Conservation (phyloP, 2,113 vertebrate species). For the Gymnocephalus cernua region DNA sequence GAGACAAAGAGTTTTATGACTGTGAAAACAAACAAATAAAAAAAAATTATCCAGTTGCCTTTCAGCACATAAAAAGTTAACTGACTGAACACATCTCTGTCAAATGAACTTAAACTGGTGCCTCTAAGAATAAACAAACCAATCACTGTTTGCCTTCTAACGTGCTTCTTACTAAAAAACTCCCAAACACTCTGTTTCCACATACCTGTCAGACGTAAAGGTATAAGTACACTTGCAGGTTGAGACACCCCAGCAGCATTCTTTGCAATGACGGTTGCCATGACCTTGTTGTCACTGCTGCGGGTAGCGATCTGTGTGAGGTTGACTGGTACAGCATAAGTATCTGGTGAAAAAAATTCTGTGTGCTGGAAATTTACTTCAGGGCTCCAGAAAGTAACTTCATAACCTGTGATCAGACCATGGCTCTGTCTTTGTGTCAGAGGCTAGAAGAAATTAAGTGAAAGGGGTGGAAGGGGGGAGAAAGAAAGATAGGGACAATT, state of each 20-base stretch:
- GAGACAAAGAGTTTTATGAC: not conserved
- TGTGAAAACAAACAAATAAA: not conserved
- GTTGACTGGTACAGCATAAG: constrained; percentile 52
- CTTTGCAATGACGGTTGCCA: constrained; percentile 66
- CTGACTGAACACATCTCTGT: not conserved
- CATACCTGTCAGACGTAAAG: constrained; percentile 69
- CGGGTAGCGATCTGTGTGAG: constrained; percentile 55
- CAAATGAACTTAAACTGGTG: not conserved
- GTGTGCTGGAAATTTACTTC: constrained; percentile 45
- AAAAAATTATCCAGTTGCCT: not conserved
- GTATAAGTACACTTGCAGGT: constrained; percentile 61
- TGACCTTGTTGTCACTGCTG: constrained; percentile 40
- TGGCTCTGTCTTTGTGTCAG: constrained; percentile 73
- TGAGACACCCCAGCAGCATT: constrained; percentile 71
- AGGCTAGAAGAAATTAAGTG: constrained; percentile 61
- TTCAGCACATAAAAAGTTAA: not conserved
- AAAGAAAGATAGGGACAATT: not conserved
- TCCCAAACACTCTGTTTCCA: not conserved
- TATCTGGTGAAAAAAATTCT: constrained; percentile 13
- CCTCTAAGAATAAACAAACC: not conserved
- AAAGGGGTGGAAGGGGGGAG: not conserved
- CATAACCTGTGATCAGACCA: constrained; percentile 72
- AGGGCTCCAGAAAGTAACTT: constrained; percentile 72
- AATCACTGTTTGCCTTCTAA: not conserved
- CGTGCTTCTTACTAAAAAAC: not conserved